Evolutionary conservation across 2,797 vertebrate genomes (phyloP), one percentile per base, ranked within the genome.

Genomic region (Lophius americanus): DNA sequence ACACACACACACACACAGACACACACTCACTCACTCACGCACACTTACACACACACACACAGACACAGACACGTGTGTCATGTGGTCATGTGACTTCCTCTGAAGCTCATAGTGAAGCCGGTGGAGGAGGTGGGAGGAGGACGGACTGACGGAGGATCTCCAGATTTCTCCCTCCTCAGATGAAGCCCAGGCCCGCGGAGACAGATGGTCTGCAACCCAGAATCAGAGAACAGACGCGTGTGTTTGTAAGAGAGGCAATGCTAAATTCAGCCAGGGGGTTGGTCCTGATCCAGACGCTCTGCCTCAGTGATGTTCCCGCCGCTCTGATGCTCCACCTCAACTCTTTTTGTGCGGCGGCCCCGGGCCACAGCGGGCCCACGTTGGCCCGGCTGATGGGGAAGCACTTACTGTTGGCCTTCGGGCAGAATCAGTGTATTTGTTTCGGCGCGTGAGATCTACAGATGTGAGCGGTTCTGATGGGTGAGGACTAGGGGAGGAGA

Each of bases 271-370:
- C 81, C 80, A 2, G 35, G 55, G 73, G 81, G 75, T 73, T 73
- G 70, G 67, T 60, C 56, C 38, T 88, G 85, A 87, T 89, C 86
- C 83, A 73, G 82, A 85, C 69, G 3, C 76, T 60, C 58, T 60
- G 66, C 68, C 70, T 63, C 79, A 81, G 63, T 89, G 83, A 90
- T 88, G 84, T 90, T 90, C 89, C 87, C 70, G 44, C 73, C 42
- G 83, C 86, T 91, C 86, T 92, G 85, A 90, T 91, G 76, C 64
- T 47, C 55, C 2, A 33, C n/a, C 50, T 90, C 85, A 82, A 86
- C 83, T 68, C 73, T 85, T 87, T 88, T 65, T 3, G 35, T 60
- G 66, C 64, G 37, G 62, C 68, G 44, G 74, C 69, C 60, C 81
- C 38, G 50, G 81, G 65, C 65, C 46, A 14, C 4, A 52, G 13